phyloP scores from a whole-genome alignment of 2,113 vertebrate genomes.

The Lathamus discolor region DNA sequence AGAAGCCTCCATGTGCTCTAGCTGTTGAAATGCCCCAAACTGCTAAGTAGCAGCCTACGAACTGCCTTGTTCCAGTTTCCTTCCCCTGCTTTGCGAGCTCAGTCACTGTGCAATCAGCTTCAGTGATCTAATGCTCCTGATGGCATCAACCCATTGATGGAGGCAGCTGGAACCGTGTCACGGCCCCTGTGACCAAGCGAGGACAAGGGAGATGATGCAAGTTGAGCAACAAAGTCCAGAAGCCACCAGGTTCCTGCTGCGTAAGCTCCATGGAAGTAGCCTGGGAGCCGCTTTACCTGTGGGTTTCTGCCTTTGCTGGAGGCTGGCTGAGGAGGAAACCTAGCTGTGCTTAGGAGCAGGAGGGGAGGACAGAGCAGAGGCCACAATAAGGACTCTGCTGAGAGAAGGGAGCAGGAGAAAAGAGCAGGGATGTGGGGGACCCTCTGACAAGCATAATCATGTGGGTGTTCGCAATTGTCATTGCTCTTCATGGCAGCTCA shows the following conservation, averaged over 20 bases:
- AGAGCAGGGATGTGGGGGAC: neutral
- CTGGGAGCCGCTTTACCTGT: neutral
- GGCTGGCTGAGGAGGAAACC: neutral
- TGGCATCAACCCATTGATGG: neutral
- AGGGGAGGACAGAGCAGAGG: neutral
- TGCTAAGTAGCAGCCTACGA: neutral
- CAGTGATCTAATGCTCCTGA: accelerated
- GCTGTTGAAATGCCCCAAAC: neutral
- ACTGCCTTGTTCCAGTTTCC: neutral
- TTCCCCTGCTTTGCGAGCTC: slow-evolving; percentile 1
- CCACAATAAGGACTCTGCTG: neutral
- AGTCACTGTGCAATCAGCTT: neutral
- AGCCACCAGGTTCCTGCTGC: neutral
- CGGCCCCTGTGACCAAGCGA: accelerated
- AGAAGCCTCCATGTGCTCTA: neutral
- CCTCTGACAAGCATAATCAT: neutral
- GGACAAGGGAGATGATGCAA: neutral
- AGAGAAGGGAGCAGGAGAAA: neutral
- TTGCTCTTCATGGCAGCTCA: neutral
- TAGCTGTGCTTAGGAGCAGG: neutral
- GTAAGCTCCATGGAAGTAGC: neutral
- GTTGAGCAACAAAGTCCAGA: neutral
- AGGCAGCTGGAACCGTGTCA: neutral
- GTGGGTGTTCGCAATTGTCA: neutral
- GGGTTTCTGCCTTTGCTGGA: neutral